Evolutionary conservation across 2,888 invertebrate species (phyloP).

Genomic region (Drosophila silvestris): DNA sequence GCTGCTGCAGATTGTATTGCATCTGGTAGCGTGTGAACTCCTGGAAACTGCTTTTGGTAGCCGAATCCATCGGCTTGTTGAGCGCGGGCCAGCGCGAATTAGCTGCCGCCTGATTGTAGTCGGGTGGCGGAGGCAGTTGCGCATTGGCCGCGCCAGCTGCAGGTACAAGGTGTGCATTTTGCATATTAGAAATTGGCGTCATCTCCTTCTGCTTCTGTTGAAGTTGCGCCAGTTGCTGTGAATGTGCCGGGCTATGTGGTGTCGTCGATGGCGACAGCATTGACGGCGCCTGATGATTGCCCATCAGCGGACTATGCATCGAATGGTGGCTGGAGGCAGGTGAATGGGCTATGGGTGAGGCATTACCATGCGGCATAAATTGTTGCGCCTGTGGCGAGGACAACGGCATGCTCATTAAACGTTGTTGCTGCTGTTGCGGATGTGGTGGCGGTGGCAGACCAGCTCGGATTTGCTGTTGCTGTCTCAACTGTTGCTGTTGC

Average conservation of each 20-base stretch:
- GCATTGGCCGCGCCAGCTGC: constrained; percentile 55
- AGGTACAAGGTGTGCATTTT: constrained; percentile 74
- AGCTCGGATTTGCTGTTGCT: constrained; percentile 76
- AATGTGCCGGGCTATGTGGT: constrained; percentile 67
- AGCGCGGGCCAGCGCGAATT: constrained; percentile 85
- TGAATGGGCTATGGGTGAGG: constrained; percentile 79
- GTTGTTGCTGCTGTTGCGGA: constrained; percentile 70
- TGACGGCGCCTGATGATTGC: constrained; percentile 69
- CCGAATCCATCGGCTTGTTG: constrained; percentile 87
- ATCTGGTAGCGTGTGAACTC: constrained; percentile 89
- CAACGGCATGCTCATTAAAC: constrained; percentile 70
- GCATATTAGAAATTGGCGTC: constrained; percentile 55
- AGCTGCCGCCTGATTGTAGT: constrained; percentile 81
- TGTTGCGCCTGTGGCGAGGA: constrained; percentile 72
- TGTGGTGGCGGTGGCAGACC: constrained; percentile 64
- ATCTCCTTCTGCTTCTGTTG: constrained; percentile 62
- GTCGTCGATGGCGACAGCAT: constrained; percentile 79
- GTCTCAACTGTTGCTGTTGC: constrained; percentile 67
- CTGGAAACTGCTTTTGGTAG: constrained; percentile 88
- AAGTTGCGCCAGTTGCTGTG: constrained; percentile 62
- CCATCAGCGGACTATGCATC: constrained; percentile 82
- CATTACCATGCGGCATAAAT: constrained; percentile 71
- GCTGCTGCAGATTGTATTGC: constrained; percentile 88
- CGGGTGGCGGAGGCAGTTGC: constrained; percentile 73
- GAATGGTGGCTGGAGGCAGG: constrained; percentile 83